phyloP scores from a whole-genome alignment of 2,888 invertebrate genomes.

The Lacanobia oleracea region DNA sequence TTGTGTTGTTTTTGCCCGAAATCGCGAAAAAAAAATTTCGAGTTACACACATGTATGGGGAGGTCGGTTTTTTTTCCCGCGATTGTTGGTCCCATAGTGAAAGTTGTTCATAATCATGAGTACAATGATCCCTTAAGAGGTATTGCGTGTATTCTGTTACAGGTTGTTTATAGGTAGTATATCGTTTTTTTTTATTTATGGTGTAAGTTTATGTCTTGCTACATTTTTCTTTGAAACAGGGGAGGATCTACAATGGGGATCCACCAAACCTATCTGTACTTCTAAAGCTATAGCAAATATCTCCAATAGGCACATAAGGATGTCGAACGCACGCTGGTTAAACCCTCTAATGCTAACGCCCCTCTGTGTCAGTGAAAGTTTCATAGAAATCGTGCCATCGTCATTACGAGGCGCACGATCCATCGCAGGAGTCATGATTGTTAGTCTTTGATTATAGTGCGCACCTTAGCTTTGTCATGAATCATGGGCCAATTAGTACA shows the following conservation, averaged over 20 bases:
- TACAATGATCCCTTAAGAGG: no score
- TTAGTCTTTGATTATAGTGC: background rate
- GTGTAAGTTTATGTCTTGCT: background rate
- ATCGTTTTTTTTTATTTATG: no score
- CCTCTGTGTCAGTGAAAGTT: constrained; percentile 5
- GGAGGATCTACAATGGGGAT: background rate
- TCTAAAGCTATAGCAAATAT: background rate
- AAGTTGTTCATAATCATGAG: no score
- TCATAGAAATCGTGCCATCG: constrained; percentile 14
- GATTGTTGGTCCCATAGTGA: no score
- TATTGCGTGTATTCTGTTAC: no score
- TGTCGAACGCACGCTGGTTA: constrained; percentile 10
- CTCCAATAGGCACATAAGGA: background rate
- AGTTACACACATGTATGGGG: no score
- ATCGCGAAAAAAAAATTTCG: no score
- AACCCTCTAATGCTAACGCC: constrained; percentile 9
- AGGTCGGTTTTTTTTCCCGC: no score
- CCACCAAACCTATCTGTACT: background rate
- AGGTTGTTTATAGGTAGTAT: no score
- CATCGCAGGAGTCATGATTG: no score
- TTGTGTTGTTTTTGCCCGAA: no score
- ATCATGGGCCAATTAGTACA: background rate
- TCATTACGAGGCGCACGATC: background rate
- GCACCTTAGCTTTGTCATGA: background rate
- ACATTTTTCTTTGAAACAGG: background rate